Percentiles rank a stretch among this genome's conserved stretches.
phyloP scores from a whole-genome alignment of 2,888 invertebrate species.

The Cheilosia variabilis region DNA sequence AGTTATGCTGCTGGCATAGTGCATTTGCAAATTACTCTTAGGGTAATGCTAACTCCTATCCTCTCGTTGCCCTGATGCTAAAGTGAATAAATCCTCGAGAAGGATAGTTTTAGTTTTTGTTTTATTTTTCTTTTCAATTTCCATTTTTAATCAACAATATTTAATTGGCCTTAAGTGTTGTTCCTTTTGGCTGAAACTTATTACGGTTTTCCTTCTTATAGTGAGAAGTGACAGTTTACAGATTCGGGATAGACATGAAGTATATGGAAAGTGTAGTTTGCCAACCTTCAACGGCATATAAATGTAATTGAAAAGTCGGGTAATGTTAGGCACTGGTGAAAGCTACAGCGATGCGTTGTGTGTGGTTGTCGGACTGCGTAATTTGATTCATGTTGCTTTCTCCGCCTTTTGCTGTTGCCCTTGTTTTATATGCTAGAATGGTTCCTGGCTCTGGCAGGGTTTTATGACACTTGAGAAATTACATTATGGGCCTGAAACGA shows the following conservation, averaged over 20 bases:
- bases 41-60: background rate
- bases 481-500: background rate
- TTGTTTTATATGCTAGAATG: background rate
- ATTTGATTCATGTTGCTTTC: background rate
- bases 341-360: background rate
- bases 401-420: constrained; percentile 5
- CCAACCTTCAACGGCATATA: no score
- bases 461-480: constrained; percentile 24
- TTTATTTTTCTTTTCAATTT: constrained; percentile 4
- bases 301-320: background rate
- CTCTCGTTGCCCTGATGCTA: background rate
- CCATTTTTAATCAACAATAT: constrained; percentile 28
- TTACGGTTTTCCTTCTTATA: background rate
- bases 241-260: background rate
- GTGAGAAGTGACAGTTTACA: background rate
- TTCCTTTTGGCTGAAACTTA: background rate
- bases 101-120: background rate
- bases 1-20: constrained; percentile 13
- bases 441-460: background rate
- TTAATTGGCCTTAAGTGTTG: constrained; percentile 18
- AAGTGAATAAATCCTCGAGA: constrained; percentile 4
- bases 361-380: background rate
- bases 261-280: background rate
- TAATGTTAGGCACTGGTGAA: background rate
- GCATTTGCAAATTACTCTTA: constrained; percentile 18